Base-by-base conservation (phyloP, 2,113 vertebrate species). In the Dascyllus trimaculatus region DNA sequence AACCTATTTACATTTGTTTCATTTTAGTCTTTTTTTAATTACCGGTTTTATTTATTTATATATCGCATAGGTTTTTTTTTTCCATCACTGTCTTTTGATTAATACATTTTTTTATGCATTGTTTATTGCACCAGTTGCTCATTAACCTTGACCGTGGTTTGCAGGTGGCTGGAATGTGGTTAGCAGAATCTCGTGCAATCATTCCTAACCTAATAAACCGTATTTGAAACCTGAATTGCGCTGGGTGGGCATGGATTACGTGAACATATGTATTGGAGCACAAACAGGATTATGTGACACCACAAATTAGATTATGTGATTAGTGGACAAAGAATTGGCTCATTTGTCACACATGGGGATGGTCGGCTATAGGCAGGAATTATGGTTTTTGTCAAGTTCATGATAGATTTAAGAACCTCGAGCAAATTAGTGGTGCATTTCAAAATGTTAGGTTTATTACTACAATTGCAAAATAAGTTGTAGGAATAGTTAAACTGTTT, bases 1-100 rank as follows among this genome's bases (percentile, higher is more conserved):
- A 71, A 52, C 1, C 17, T 11, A 78, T 80, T 82, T 52, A 52
- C 54, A 71, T 79, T 61, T 10, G 17, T 49, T 67, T 79, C 13
- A 72, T 73, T 71, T 60, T 18, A 35, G 32, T 10, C 2, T 49
- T n/a, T n/a, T 66, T 66, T 58, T 14, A 73, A 46, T 48, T 72
- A 57, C 52, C n/a, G 54, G 0, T 19, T 45, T 71, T 46, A 10
- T 51, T 22, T 64, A 51, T 52, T 52, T 14, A 32, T 17, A 26
- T 48, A 25, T 71, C 24, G 63, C 11, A 57, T 71, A 22, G 6
- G 2, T 54, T 52, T 32, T 18, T 24, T 53, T 53, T 53, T 24
- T 25, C 24, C 25, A 14, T 13, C 15, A 54, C 15, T 24, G 11
- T 22, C 21, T 14, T 17, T 19, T 9, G n/a, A 49, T n/a, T 49